A percentile compares a stretch with the other conserved stretches of the same genome.
These are phyloP conservation scores for Atlantisia rogersi DNA, from an alignment of 2,113 vertebrate species.

Conservation along the genomic window DNA sequence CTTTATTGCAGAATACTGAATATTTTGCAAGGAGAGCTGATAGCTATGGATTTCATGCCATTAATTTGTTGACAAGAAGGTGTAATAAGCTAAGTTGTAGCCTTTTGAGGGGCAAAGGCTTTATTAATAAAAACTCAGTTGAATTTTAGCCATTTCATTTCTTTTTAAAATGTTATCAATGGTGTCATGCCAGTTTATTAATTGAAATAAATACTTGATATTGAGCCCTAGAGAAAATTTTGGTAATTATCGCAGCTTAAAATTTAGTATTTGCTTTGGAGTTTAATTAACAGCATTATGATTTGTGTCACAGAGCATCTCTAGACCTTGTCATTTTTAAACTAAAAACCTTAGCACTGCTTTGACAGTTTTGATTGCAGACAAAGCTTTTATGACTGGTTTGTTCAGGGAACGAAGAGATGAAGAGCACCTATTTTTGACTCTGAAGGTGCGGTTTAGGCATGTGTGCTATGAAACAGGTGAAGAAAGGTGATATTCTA, in stretches of 20 bases:
- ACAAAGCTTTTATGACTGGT: neutral
- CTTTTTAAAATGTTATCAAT: neutral
- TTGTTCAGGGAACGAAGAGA: neutral
- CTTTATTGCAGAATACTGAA: slow-evolving; percentile 29
- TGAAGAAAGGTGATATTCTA: neutral
- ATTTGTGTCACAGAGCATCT: neutral
- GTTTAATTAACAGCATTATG: slow-evolving; percentile 28
- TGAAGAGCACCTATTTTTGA: neutral
- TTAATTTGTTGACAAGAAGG: slow-evolving; percentile 24
- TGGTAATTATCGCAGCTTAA: neutral
- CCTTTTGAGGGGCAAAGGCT: neutral
- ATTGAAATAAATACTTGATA: slow-evolving; percentile 4
- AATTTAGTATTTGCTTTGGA: slow-evolving; percentile 13
- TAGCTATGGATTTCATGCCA: neutral
- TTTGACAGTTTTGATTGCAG: neutral
- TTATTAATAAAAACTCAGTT: neutral
- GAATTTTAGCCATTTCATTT: neutral
- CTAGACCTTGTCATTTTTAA: neutral
- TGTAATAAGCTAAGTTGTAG: neutral
- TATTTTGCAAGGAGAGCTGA: slow-evolving; percentile 32
- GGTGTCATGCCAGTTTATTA: neutral
- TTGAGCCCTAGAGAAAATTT: neutral
- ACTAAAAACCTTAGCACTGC: neutral
- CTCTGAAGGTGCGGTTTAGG: neutral
- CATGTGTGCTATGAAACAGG: neutral